Base-by-base conservation (phyloP, 2,888 invertebrate genomes). In the Oligia latruncula region DNA sequence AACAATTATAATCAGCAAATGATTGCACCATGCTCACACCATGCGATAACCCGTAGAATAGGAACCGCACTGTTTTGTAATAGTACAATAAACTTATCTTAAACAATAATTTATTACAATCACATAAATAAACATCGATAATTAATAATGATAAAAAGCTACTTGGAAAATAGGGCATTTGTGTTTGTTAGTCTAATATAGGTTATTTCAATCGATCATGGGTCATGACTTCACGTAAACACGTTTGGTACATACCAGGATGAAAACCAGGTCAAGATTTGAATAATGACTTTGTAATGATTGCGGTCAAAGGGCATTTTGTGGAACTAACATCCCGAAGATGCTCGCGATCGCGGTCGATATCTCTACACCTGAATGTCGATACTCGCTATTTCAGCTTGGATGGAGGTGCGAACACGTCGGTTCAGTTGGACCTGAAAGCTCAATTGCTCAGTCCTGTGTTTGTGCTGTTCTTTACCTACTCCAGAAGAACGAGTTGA, bases 81-180 rank as follows among this genome's bases (percentile, higher is more conserved):
- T 71, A 15, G 64, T 74, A 83, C 87, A 79, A 60, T 60, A 60
- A n/a, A 60, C 58, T 88, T 78, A 89, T 88, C 85, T 85, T 64
- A 81, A 75, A 83, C 90, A 89, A 87, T 88, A 87, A 88, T 79
- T 88, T 75, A 86, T 84, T 83, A 83, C 65, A 78, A 82, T 83
- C 81, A 75, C 64, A 65, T 62, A 68, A 20, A 81, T 82, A 88
- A 88, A 86, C 85, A 87, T 49, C 60, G 52, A 75, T 78, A 74
- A 86, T 73, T 73, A 78, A 55, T 77, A 80, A 76, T 66, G 84
- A 87, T 84, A 86, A 88, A 87, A 88, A 76, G 72, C 68, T 81
- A 83, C 77, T 83, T 67, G 4, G 65, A 71, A 85, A 71, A 86
- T 80, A 70, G 85, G 80, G 29, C 81, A 71, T 74, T 49, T 67